A percentile compares a stretch with the other conserved stretches of the same genome.
Evolutionary conservation across 2,113 vertebrate species (phyloP).

Genomic region (Neodontobutis hainanensis): DNA sequence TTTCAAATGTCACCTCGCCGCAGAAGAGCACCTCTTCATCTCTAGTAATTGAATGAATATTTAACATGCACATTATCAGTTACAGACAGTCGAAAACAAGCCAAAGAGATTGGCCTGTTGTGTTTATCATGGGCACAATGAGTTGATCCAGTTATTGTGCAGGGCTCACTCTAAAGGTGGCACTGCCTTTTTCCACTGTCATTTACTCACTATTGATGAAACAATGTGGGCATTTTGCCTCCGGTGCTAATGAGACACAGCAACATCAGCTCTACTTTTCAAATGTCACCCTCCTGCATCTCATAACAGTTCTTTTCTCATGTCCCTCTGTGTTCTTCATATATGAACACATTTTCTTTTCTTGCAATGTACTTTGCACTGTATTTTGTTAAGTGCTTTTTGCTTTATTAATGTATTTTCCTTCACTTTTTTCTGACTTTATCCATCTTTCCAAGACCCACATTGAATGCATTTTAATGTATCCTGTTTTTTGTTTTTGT

Average conservation of each 20-base stretch:
- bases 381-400: no score
- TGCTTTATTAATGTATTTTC: no score
- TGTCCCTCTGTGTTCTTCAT: background rate
- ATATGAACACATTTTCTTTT: no score
- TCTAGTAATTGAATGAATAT: slow-evolving; percentile 73
- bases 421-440: no score
- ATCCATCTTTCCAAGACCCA: no score
- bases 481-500: no score
- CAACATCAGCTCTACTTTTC: slow-evolving; percentile 49
- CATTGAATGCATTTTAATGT: no score
- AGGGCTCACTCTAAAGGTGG: slow-evolving; percentile 54
- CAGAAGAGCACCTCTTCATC: slow-evolving; percentile 57
- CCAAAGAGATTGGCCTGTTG: slow-evolving; percentile 41
- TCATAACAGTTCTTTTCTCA: slow-evolving; percentile 10
- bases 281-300: slow-evolving; percentile 56
- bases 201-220: slow-evolving; percentile 56
- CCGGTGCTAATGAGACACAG: slow-evolving; percentile 37
- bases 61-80: slow-evolving; percentile 70
- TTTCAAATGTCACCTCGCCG: slow-evolving; percentile 69
- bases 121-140: slow-evolving; percentile 58
- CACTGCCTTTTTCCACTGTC: slow-evolving; percentile 49
- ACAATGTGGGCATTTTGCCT: slow-evolving; percentile 50
- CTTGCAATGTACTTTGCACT: no score
- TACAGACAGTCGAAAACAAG: slow-evolving; percentile 61
- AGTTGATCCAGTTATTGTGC: slow-evolving; percentile 67